A percentile compares a stretch with the other conserved stretches of the same genome.
Conservation (phyloP, 2,113 vertebrate species). For the Lycaon pictus region DNA sequence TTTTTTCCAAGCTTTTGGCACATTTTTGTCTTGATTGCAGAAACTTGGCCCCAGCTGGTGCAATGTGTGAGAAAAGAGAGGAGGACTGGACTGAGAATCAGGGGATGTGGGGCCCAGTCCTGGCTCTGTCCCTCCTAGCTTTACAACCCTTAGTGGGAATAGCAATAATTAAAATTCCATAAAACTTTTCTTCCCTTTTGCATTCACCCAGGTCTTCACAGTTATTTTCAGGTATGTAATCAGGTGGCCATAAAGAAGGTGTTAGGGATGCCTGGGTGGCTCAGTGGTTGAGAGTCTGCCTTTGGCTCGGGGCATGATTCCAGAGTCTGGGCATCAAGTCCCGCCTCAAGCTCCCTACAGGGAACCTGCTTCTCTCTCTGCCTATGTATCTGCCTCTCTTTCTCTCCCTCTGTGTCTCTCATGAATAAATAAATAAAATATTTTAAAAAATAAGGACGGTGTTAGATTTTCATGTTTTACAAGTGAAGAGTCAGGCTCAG, state of each 20-base stretch:
- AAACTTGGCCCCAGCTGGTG: not conserved
- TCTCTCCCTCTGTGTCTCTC: too few relatives aligned
- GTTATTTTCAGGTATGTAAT: not conserved
- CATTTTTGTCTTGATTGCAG: slow-evolving; percentile 31
- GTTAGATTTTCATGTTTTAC: not conserved
- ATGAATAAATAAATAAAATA: too few relatives aligned
- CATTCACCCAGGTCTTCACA: not conserved
- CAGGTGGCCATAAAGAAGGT: not conserved
- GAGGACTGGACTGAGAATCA: not conserved
- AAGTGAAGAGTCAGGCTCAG: not conserved
- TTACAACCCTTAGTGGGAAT: not conserved
- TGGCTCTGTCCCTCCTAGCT: not conserved
- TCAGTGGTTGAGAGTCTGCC: too few relatives aligned
- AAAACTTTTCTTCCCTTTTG: not conserved
- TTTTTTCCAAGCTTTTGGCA: slow-evolving; percentile 52
- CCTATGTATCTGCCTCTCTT: too few relatives aligned
- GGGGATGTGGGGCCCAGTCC: too few relatives aligned
- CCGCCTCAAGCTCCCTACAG: too few relatives aligned
- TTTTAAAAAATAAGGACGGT: not conserved
- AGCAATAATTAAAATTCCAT: not conserved
- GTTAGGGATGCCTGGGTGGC: not conserved
- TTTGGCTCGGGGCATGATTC: too few relatives aligned
- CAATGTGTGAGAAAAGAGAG: not conserved
- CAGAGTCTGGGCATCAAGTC: too few relatives aligned
- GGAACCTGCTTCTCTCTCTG: too few relatives aligned